phyloP scores from a whole-genome alignment of 2,113 vertebrate genomes.

The Gallinago undulata region DNA sequence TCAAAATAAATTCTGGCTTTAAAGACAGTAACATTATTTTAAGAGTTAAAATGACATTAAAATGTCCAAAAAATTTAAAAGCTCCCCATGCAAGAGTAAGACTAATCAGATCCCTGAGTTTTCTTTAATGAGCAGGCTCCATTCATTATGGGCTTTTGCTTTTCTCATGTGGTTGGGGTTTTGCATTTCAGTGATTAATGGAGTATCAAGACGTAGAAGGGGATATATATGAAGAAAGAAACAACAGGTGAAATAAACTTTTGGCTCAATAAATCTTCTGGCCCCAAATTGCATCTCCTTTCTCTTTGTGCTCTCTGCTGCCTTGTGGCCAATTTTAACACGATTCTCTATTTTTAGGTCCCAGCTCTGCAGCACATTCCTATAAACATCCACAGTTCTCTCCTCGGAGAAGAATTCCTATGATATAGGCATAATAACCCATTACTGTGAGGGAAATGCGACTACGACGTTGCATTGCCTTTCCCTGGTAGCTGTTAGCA shows the following conservation, averaged over 20 bases:
- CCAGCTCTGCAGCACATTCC: background rate
- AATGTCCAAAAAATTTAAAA: background rate
- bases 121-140: background rate
- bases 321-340: background rate
- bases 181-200: constrained; percentile 23
- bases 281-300: background rate
- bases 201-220: background rate
- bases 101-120: background rate
- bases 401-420: background rate
- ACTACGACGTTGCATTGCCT: background rate
- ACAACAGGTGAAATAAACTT: constrained; percentile 9
- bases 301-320: background rate
- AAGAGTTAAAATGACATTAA: background rate
- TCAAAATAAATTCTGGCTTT: background rate
- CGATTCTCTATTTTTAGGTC: background rate
- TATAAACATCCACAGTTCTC: background rate
- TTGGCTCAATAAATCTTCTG: background rate
- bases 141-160: background rate
- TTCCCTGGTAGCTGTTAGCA: background rate
- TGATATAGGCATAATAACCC: background rate
- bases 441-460: fast-evolving
- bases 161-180: background rate
- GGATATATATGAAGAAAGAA: background rate
- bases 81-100: background rate
- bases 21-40: background rate